Evolutionary conservation across 1,140 invertebrate species (phyloP).

Genomic region (Brachionus rubens): DNA sequence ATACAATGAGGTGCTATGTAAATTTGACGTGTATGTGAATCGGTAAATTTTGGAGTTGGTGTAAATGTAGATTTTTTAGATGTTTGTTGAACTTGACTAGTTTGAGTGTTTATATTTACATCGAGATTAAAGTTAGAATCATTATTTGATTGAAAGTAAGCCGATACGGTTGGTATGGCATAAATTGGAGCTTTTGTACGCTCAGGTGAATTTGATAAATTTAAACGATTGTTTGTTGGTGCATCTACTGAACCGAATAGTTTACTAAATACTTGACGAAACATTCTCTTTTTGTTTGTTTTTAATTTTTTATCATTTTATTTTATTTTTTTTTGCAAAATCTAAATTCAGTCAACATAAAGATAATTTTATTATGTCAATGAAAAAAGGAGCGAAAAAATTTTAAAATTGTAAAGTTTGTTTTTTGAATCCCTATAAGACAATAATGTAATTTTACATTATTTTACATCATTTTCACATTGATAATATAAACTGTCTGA

Average conservation of each 20-base stretch:
- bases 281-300: background rate
- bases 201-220: background rate
- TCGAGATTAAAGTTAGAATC: background rate
- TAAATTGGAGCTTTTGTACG: slow-evolving; percentile 22
- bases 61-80: background rate
- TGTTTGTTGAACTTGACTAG: background rate
- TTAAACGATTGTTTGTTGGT: slow-evolving; percentile 4
- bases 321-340: too few species aligned
- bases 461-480: too few species aligned
- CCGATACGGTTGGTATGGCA: slow-evolving; percentile 13
- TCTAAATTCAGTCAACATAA: too few species aligned
- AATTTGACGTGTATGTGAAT: slow-evolving; percentile 42
- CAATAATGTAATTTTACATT: too few species aligned
- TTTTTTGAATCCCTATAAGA: too few species aligned
- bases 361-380: too few species aligned
- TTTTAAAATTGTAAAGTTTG: too few species aligned
- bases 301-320: too few species aligned
- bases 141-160: slow-evolving; percentile 8
- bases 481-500: too few species aligned
- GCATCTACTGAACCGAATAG: background rate
- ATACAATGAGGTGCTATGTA: slow-evolving; percentile 44
- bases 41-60: background rate
- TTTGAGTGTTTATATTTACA: background rate
- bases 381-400: too few species aligned
- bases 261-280: slow-evolving; percentile 35